Evolutionary conservation across 1,140 invertebrate genomes (phyloP), one percentile per base, ranked within the genome.

Genomic region (Chelonus insularis): DNA sequence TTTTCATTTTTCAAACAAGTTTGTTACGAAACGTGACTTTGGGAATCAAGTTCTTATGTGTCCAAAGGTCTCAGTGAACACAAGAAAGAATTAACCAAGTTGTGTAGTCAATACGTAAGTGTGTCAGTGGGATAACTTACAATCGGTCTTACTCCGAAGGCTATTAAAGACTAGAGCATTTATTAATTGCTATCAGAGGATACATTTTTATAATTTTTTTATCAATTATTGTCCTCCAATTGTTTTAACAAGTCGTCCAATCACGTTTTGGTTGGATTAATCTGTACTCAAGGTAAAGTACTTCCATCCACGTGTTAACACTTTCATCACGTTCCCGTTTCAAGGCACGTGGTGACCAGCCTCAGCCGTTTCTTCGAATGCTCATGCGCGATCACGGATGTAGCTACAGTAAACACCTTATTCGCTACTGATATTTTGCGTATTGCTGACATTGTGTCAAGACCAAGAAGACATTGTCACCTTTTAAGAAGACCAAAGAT

Each of bases 101-200:
- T 12, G 7, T 11, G 20, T 11, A 25, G 18, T 11, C 9, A 50
- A 7, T 50, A 34, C 48, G 43, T 52, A 73, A 73, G 69, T 75
- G 72, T 74, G 73, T 75, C 72, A 75, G 73, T 75, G 73, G 73
- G 72, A 71, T 73, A n/a, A n/a, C n/a, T n/a, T n/a, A n/a, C n/a
- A n/a, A n/a, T 62, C 55, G 54, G 50, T 55, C 60, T 58, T 58
- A 62, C 56, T 4, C n/a, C 51, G 29, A 21, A 21, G 51, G 51
- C 29, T 23, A n/a, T n/a, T n/a, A n/a, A n/a, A n/a, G n/a, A n/a
- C n/a, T n/a, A n/a, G 41, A 41, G 39, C 39, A 32, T 29, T 47
- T 45, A 20, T 59, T 29, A 41, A 29, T 57, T 41, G 20, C 23
- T 20, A 25, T 48, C 57, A 25, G 20, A 12, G 47, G 32, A 60